Conservation (phyloP, 2,888 invertebrate species). For the Diaperis boleti region DNA sequence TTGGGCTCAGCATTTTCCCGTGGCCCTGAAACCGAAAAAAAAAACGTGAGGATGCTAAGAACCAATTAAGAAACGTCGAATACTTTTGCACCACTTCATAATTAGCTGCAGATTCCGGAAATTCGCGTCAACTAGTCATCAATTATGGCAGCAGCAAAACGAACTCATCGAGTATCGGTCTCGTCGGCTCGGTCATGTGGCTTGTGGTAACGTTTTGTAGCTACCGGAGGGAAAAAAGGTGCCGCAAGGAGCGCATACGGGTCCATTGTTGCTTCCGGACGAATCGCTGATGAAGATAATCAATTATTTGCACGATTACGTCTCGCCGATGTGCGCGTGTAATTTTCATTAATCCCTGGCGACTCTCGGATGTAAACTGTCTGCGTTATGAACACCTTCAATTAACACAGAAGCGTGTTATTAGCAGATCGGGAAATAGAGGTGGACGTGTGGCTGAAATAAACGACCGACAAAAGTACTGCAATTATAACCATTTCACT, state of each 20-base stretch:
- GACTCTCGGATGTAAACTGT: background rate
- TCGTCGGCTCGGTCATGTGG: background rate
- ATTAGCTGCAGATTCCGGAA: constrained; percentile 12
- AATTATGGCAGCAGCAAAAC: constrained; percentile 2
- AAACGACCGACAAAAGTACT: background rate
- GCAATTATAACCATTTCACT: background rate
- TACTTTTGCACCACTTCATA: background rate
- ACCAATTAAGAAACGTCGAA: constrained; percentile 18
- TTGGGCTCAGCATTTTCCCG: constrained; percentile 62
- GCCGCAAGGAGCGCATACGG: too few species aligned
- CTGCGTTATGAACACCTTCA: constrained; percentile 1
- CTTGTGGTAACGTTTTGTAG: background rate
- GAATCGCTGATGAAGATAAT: constrained; percentile 27
- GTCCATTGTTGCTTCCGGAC: too few species aligned
- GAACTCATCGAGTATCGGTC: background rate
- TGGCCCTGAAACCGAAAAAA: constrained; percentile 61
- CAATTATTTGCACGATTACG: constrained; percentile 27
- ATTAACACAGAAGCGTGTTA: constrained; percentile 11
- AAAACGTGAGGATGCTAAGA: background rate
- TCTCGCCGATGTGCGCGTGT: constrained; percentile 7
- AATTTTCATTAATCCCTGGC: constrained; percentile 23
- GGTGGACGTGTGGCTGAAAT: background rate
- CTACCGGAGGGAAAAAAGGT: too few species aligned
- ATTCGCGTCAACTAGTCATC: constrained; percentile 5
- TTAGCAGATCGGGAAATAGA: background rate